Base-by-base conservation (phyloP, 2,888 invertebrate genomes). In the Chouioia cunea region DNA sequence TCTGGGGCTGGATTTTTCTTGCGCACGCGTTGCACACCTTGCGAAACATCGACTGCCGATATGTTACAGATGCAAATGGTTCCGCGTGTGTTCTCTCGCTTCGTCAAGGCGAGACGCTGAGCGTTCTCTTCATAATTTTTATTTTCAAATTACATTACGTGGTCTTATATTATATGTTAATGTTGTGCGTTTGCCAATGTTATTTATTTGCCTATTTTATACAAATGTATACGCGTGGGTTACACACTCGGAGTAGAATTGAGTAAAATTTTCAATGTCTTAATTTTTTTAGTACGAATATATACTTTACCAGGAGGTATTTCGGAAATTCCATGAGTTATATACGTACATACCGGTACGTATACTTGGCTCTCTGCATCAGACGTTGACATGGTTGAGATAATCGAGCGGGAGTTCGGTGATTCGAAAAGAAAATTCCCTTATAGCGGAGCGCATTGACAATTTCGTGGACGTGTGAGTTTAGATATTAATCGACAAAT, bases 11-110 rank as follows among this genome's bases (percentile, higher is more conserved):
- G 10, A 10, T 36, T 36, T 36, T 36, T 36, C 12, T 1, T 23
- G 10, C 18, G 43, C 43, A 52, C 65, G 59, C 8, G 57, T 18
- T 62, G 48, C 23, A 36, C 54, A 68, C 65, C 64, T 71, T 71
- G 23, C 67, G 71, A 71, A 71, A 71, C 53, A 23, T 27, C 60
- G n/a, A 56, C 44, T 36, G 64, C 52, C 57, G 58, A 64, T 71
- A 16, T 58, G 50, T 71, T 71, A 67, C 54, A 58, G 43, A 71
- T 71, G 71, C 67, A 68, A 71, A 71, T 71, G 48, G 22, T 14
- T 23, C 53, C 18, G 14, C 18, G 15, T 0, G 20, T 20, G 48
- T 48, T 59, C 64, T 36, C 50, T 18, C 71, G n/a, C 53, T 59
- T 64, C 64, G 64, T 71, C 64, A 64, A 64, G 63, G 54, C 58